Evolutionary conservation across 2,888 invertebrate genomes (phyloP).

Genomic region (Papilio protenor): DNA sequence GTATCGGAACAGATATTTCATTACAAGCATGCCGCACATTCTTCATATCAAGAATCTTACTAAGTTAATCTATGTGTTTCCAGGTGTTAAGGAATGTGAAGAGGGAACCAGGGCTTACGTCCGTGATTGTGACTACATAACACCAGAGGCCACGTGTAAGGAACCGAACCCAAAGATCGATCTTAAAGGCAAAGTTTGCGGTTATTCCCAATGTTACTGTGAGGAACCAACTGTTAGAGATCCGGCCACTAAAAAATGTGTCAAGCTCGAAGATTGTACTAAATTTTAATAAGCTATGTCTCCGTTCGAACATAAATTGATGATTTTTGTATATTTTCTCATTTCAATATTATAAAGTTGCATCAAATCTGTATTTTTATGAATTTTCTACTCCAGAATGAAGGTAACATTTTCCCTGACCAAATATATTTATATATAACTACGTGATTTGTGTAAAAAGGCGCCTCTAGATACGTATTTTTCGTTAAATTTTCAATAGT

Average conservation of each 20-base stretch:
- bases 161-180: not conserved
- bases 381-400: not conserved
- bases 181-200: not conserved
- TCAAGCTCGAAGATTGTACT: constrained; percentile 5
- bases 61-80: not conserved
- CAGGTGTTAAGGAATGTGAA: constrained; percentile 10
- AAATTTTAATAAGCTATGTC: not conserved
- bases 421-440: too few species aligned
- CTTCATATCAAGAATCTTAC: not conserved
- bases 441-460: too few species aligned
- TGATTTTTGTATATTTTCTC: not conserved
- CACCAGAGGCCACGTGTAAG: not conserved
- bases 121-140: not conserved
- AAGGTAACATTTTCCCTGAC: not conserved
- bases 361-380: not conserved
- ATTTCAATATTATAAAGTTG: not conserved
- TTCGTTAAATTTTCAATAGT: too few species aligned
- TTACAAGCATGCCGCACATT: not conserved
- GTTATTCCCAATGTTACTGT: not conserved
- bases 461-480: too few species aligned
- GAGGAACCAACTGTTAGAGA: constrained; percentile 18
- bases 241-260: not conserved
- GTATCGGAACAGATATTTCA: not conserved
- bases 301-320: not conserved
- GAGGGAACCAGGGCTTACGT: not conserved